These are phyloP conservation scores for Hyles vespertilio DNA, from an alignment of 1,140 invertebrate genomes.

Conservation along the genomic window DNA sequence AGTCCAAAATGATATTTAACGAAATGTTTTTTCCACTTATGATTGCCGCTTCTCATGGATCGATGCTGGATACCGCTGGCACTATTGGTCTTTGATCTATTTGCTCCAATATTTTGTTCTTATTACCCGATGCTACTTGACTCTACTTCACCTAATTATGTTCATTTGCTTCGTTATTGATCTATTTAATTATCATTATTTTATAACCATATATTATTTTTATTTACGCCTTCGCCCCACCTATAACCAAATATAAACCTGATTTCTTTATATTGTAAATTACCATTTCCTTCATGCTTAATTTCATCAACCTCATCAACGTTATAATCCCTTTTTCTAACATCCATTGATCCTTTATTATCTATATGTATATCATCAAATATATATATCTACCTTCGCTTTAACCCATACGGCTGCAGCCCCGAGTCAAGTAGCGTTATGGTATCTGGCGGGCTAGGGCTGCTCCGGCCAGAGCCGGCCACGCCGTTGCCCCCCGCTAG, in stretches of 20 bases:
- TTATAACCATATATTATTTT: not conserved
- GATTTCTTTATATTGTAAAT: too few species aligned
- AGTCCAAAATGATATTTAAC: constrained; percentile 44
- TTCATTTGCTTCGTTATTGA: not conserved
- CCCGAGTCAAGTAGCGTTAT: constrained; percentile 79
- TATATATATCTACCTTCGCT: not conserved
- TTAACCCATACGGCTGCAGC: constrained; percentile 43
- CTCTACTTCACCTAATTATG: constrained; percentile 23
- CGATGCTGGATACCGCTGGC: constrained; percentile 57
- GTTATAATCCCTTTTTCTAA: too few species aligned
- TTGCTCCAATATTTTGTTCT: constrained; percentile 22
- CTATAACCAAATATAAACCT: too few species aligned
- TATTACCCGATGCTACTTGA: constrained; percentile 57
- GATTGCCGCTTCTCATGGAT: constrained; percentile 77
- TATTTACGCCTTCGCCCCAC: too few species aligned
- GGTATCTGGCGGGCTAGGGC: constrained; percentile 79
- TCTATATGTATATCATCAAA: too few species aligned
- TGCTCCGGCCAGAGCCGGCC: constrained; percentile 70
- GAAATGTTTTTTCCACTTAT: constrained; percentile 76
- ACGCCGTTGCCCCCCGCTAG: constrained; percentile 71
- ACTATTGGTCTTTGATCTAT: constrained; percentile 57
- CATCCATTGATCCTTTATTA: too few species aligned
- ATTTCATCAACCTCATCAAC: too few species aligned
- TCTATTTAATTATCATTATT: not conserved
- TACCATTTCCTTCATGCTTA: too few species aligned